Base-by-base conservation (phyloP, 92 coral and sea anemone species). In the Bergia sp. region DNA sequence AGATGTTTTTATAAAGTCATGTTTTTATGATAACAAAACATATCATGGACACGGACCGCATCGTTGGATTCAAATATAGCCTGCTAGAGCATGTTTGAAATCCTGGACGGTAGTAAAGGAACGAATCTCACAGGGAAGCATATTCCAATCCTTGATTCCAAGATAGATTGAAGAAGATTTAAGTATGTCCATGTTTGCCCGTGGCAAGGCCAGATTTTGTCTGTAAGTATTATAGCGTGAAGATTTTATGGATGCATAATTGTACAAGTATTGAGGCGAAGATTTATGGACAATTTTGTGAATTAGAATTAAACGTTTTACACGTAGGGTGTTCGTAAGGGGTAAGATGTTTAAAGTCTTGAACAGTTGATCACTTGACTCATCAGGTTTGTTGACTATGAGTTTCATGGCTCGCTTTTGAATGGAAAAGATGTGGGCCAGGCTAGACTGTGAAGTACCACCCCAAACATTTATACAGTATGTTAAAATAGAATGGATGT, bases 401-500 rank as follows among this genome's bases (percentile, higher is more conserved):
- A 72, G 76, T 72, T 72, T 72, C 38, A 72, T 72, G 76, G 76
- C 76, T 72, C 76, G 76, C 76, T 72, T 72, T 72, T 72, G 76
- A 72, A 72, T 72, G 76, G 76, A 72, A 4, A 72, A 72, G 38
- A 72, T 4, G 76, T 72, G 76, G 76, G 76, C 76, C 76, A 72
- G 76, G 76, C 76, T 86, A 86, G 78, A 58, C 57, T 86, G 89
- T 44, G 89, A 80, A 73, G 89, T 73, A 86, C 82, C 79, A 73
- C 89, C 89, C 89, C 89, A 86, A 73, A 86, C 89, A 86, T 73
- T 73, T 58, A 80, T 73, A 86, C 89, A 86, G 78, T 86, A 86
- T 73, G 76, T 80, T 80, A 86, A 73, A 76, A 73, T 57, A 73
- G 89, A 80, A 86, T 73, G 89, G 76, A 85, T 85, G 79, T 85